Conservation (phyloP, 2,797 vertebrate genomes). For the Spheniscus humboldti region DNA sequence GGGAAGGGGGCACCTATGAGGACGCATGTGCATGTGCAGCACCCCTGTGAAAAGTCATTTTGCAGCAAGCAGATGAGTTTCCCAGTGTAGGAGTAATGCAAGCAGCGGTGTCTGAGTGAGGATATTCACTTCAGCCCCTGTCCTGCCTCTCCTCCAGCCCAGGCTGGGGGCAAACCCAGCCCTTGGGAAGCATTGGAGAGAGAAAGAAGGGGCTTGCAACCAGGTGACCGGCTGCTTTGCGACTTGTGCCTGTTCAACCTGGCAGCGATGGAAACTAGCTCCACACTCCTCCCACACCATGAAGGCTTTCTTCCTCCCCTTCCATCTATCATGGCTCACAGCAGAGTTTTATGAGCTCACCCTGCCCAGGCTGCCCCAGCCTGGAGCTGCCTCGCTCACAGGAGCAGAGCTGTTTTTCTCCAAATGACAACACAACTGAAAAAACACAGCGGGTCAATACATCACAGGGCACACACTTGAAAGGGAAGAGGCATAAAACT, state of each 20-base stretch:
- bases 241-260: neutral
- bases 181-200: neutral
- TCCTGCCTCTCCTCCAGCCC: neutral
- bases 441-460: slow-evolving; percentile 29
- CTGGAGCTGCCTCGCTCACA: neutral
- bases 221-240: neutral
- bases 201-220: neutral
- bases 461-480: slow-evolving; percentile 51
- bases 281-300: fast-evolving
- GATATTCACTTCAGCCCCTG: neutral
- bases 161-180: neutral
- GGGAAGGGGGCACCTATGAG: neutral
- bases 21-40: neutral
- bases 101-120: neutral
- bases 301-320: neutral
- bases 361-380: neutral
- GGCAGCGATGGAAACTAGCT: neutral
- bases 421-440: slow-evolving; percentile 52
- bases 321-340: neutral
- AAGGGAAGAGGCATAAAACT: slow-evolving; percentile 43
- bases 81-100: neutral
- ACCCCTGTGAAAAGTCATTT: neutral
- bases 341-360: neutral
- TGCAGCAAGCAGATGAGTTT: neutral
- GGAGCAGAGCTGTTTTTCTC: slow-evolving; percentile 2